phyloP scores from a whole-genome alignment of 2,113 vertebrate genomes.

The Setophaga coronata region DNA sequence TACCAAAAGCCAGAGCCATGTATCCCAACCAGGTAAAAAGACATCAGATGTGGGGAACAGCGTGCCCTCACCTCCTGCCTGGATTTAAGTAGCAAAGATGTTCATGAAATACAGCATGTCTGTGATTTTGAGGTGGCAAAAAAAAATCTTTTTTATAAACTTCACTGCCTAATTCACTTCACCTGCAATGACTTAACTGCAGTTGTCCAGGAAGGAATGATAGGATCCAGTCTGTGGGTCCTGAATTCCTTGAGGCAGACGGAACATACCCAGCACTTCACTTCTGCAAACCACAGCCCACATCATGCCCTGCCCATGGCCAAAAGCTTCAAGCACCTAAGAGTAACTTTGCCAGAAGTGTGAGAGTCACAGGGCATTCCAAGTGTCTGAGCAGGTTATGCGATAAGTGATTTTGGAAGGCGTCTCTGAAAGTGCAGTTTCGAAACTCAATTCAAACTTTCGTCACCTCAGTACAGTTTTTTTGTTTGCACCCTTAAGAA shows the following conservation, averaged over 20 bases:
- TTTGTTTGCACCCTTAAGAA: not conserved
- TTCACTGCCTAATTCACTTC: not conserved
- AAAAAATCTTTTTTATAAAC: not conserved
- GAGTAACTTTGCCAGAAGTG: not conserved
- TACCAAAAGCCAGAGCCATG: not conserved
- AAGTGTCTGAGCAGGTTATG: not conserved
- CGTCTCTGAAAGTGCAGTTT: not conserved
- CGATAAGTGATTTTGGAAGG: not conserved
- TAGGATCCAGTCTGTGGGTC: not conserved
- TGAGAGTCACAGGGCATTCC: not conserved
- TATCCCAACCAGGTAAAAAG: not conserved
- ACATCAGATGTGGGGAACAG: not conserved
- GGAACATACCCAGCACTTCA: not conserved
- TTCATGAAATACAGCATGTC: not conserved
- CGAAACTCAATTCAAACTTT: not conserved
- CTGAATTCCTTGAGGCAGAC: not conserved
- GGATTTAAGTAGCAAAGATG: not conserved
- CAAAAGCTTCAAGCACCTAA: not conserved
- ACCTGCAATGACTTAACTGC: not conserved
- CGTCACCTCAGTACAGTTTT: not conserved
- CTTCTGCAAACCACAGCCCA: not conserved
- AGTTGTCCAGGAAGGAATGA: not conserved
- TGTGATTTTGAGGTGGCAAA: not conserved
- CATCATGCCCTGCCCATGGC: fast-evolving
- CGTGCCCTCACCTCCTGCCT: fast-evolving